A percentile compares a stretch with the other conserved stretches of the same genome.
These are phyloP conservation scores for Micoletzkya japonica DNA, from an alignment of 2,888 invertebrate genomes.

Conservation along the genomic window DNA sequence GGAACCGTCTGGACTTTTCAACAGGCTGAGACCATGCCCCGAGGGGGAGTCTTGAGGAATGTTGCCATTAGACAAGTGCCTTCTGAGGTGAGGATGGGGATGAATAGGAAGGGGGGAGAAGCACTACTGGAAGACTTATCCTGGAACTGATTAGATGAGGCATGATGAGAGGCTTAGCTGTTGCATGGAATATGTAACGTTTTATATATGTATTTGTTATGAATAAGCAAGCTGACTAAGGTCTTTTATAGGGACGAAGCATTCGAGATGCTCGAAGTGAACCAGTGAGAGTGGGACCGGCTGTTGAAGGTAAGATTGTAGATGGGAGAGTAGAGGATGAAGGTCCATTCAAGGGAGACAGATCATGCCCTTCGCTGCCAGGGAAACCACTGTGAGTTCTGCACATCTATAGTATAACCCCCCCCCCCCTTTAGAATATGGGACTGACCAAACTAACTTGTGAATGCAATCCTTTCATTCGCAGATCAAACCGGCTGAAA, in stretches of 20 bases:
- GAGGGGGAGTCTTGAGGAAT: not conserved
- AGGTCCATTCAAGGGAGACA: not conserved
- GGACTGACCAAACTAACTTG: not conserved
- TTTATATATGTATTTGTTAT: not conserved
- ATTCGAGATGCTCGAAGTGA: not conserved
- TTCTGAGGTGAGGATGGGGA: not conserved
- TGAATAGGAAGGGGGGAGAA: not conserved
- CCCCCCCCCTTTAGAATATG: not conserved
- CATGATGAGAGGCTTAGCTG: conserved; percentile 2
- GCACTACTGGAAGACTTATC: too few species aligned
- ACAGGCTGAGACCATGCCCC: conserved; percentile 4
- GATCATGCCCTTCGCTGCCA: not conserved
- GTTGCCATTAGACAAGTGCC: conserved; percentile 14
- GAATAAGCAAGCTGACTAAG: not conserved
- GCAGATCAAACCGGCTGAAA: not conserved
- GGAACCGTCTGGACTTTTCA: conserved; percentile 23
- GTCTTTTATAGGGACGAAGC: not conserved
- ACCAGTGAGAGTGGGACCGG: not conserved
- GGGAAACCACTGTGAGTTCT: not conserved
- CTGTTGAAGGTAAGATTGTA: too few species aligned
- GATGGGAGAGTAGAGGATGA: too few species aligned
- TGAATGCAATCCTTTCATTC: not conserved
- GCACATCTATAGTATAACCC: not conserved
- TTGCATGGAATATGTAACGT: too few species aligned
- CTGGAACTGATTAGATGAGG: too few species aligned